phyloP scores from a whole-genome alignment of 2,113 vertebrate species.

The Thomomys bottae region DNA sequence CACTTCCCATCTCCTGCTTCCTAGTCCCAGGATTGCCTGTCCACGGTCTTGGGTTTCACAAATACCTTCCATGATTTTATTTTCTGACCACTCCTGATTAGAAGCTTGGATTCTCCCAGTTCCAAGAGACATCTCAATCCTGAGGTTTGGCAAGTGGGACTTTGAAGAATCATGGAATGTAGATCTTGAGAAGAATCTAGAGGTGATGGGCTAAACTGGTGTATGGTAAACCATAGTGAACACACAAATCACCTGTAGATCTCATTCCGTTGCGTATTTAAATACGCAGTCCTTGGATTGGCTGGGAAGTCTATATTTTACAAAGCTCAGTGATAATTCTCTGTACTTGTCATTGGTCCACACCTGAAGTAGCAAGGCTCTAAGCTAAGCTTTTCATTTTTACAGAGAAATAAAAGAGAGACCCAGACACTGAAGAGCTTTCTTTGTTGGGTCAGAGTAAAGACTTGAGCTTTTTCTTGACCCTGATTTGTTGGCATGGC shows the following conservation, averaged over 20 bases:
- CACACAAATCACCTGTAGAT: neutral
- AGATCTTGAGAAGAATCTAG: constrained; percentile 21
- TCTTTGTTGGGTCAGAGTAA: neutral
- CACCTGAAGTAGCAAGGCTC: neutral
- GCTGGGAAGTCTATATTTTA: neutral
- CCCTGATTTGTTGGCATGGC: neutral
- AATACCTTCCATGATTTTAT: constrained; percentile 59
- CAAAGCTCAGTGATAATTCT: neutral
- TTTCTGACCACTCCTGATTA: constrained; percentile 67
- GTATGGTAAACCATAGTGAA: neutral
- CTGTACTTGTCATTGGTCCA: neutral
- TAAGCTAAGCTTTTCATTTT: neutral
- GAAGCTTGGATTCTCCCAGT: constrained; percentile 44
- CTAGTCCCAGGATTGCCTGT: constrained; percentile 11
- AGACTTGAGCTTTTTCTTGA: neutral
- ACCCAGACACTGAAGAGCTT: neutral
- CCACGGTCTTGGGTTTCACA: constrained; percentile 67
- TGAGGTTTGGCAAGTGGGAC: constrained; percentile 48
- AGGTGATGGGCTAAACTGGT: neutral
- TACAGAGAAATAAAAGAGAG: neutral
- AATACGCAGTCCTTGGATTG: neutral
- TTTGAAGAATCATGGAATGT: constrained; percentile 47
- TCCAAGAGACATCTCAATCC: constrained; percentile 32
- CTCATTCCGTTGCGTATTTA: neutral
- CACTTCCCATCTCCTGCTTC: neutral